phyloP scores from a whole-genome alignment of 1,140 invertebrate genomes.

The Drosophila kanapiae region DNA sequence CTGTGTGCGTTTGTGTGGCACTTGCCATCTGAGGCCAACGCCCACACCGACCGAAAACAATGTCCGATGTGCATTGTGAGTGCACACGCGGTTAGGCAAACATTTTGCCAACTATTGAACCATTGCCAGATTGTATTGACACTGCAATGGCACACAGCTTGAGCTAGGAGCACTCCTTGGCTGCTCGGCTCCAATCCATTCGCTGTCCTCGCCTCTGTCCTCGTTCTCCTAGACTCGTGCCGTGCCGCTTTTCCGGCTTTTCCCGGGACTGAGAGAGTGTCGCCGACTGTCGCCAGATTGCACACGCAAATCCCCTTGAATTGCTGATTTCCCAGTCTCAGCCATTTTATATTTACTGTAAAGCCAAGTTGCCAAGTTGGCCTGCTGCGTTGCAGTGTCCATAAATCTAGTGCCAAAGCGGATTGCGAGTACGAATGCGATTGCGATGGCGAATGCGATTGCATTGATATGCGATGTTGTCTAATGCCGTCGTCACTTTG shows the following conservation, averaged over 20 bases:
- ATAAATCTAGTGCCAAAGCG: constrained; percentile 77
- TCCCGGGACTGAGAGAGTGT: constrained; percentile 25
- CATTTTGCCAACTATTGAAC: constrained; percentile 83
- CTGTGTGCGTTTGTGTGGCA: neutral
- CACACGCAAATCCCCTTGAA: constrained; percentile 76
- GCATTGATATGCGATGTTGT: constrained; percentile 73
- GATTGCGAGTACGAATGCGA: constrained; percentile 57
- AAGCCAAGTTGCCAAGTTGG: constrained; percentile 46
- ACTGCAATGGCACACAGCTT: constrained; percentile 54
- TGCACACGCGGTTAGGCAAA: constrained; percentile 78
- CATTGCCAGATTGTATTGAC: constrained; percentile 80
- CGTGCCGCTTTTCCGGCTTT: constrained; percentile 3
- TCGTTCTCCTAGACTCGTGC: neutral
- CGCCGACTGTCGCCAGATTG: constrained; percentile 64
- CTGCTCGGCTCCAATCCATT: neutral
- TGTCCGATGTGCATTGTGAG: constrained; percentile 70
- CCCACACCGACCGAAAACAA: constrained; percentile 42
- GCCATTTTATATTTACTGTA: constrained; percentile 58
- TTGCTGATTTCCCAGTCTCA: constrained; percentile 66
- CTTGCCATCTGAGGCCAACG: constrained; percentile 3
- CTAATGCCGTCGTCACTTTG: constrained; percentile 51
- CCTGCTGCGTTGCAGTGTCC: constrained; percentile 59
- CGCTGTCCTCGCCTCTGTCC: neutral
- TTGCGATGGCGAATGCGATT: constrained; percentile 40
- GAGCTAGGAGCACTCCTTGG: constrained; percentile 24